Conservation (phyloP, 1,140 invertebrate species). For the Temnothorax nylanderi region DNA sequence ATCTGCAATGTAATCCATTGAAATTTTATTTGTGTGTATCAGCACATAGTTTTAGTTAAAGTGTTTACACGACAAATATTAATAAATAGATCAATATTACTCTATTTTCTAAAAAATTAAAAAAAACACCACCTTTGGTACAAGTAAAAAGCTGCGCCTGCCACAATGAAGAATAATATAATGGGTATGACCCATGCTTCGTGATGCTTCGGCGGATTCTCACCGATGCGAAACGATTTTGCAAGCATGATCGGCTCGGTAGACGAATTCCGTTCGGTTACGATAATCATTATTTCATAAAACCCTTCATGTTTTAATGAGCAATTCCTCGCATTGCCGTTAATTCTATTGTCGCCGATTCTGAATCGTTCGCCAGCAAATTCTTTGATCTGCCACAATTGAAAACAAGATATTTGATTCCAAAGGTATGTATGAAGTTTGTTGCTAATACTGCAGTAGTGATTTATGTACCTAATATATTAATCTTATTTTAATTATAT, state of each 20-base stretch:
- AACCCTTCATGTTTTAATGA: conserved; percentile 57
- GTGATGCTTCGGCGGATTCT: background rate
- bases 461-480: too few relatives aligned
- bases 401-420: background rate
- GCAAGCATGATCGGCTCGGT: background rate
- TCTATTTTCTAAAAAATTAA: background rate
- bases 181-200: conserved; percentile 60
- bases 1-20: background rate
- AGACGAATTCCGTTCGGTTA: conserved; percentile 31
- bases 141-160: background rate
- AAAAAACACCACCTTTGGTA: conserved; percentile 57
- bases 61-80: background rate
- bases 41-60: background rate
- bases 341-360: conserved; percentile 65
- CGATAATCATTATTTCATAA: conserved; percentile 64
- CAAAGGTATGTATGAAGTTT: background rate
- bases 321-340: conserved; percentile 64
- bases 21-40: background rate
- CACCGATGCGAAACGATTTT: conserved; percentile 24
- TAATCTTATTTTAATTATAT: too few relatives aligned
- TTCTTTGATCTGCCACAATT: conserved; percentile 1
- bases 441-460: too few relatives aligned
- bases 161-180: conserved; percentile 37
- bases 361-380: conserved; percentile 47
- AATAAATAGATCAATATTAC: background rate